phyloP scores from a whole-genome alignment of 2,113 vertebrate genomes.

The Brevimyrus niger region DNA sequence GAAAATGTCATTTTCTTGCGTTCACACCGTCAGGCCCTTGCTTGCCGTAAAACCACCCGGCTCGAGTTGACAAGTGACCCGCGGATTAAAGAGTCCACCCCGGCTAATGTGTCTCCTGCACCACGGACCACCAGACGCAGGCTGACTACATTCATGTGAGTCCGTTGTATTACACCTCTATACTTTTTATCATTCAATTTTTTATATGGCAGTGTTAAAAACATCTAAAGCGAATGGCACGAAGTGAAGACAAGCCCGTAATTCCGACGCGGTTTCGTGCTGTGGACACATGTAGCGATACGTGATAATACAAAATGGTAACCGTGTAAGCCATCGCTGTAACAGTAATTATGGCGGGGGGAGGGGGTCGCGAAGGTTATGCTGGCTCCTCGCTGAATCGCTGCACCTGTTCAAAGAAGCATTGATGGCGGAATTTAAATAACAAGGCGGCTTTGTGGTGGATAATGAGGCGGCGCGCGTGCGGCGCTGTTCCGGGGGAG shows the following conservation, averaged over 20 bases:
- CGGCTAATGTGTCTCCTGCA: not conserved
- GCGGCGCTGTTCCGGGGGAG: not conserved
- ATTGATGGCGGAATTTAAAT: not conserved
- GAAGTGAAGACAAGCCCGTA: not conserved
- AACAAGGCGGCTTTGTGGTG: constrained; percentile 11
- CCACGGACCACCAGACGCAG: not conserved
- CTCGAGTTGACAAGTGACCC: not conserved
- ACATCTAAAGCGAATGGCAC: not conserved
- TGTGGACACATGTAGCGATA: not conserved
- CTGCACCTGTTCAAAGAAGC: not conserved
- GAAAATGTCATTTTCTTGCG: not conserved
- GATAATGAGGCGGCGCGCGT: not conserved
- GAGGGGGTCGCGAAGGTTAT: not conserved
- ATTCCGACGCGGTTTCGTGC: not conserved
- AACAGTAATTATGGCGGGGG: not conserved
- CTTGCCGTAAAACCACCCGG: not conserved
- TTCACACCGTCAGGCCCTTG: not conserved
- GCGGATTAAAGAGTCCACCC: not conserved
- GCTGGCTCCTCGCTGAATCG: not conserved
- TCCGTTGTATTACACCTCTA: not conserved
- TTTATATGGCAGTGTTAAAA: not conserved
- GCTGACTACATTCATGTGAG: constrained; percentile 2
- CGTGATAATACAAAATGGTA: not conserved
- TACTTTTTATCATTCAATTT: not conserved
- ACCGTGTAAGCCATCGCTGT: not conserved